phyloP scores from a whole-genome alignment of 2,888 invertebrate species.

The Brachypterus glaber region DNA sequence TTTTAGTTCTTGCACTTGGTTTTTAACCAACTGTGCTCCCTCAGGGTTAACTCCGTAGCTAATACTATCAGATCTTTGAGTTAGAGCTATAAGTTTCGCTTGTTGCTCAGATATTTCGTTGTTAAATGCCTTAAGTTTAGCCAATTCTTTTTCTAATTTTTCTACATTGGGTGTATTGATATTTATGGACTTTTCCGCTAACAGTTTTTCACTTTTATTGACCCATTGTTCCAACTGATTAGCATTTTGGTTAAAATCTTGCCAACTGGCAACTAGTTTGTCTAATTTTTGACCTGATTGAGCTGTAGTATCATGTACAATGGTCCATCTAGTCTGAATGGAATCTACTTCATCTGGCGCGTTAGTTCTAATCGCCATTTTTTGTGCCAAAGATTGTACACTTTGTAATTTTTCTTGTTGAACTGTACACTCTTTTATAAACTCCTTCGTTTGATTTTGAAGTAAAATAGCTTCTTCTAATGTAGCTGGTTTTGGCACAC shows the following conservation, averaged over 20 bases:
- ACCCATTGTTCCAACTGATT: slow-evolving; percentile 72
- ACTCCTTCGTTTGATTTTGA: slow-evolving; percentile 59
- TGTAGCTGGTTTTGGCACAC: slow-evolving; percentile 64
- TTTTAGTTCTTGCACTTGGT: slow-evolving; percentile 65
- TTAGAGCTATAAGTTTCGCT: slow-evolving; percentile 68
- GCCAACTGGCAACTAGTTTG: slow-evolving; percentile 70
- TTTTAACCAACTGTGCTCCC: slow-evolving; percentile 62
- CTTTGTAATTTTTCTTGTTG: slow-evolving; percentile 66
- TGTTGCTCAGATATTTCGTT: slow-evolving; percentile 81
- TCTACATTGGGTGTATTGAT: slow-evolving; percentile 62
- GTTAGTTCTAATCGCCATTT: slow-evolving; percentile 63
- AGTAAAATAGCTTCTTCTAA: slow-evolving; percentile 74
- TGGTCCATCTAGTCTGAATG: slow-evolving; percentile 73
- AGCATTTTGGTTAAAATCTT: slow-evolving; percentile 68
- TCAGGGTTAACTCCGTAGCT: slow-evolving; percentile 69
- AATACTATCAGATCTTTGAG: slow-evolving; percentile 71
- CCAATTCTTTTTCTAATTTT: slow-evolving; percentile 66
- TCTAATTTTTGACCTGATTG: slow-evolving; percentile 73
- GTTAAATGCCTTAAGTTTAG: slow-evolving; percentile 67
- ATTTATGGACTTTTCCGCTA: slow-evolving; percentile 50
- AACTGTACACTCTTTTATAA: slow-evolving; percentile 69
- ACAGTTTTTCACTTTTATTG: slow-evolving; percentile 52
- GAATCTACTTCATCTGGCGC: slow-evolving; percentile 79
- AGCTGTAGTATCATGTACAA: slow-evolving; percentile 68
- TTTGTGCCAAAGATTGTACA: slow-evolving; percentile 62